Conservation (phyloP, 1,140 invertebrate species). For the Lutraria rhynchaena region DNA sequence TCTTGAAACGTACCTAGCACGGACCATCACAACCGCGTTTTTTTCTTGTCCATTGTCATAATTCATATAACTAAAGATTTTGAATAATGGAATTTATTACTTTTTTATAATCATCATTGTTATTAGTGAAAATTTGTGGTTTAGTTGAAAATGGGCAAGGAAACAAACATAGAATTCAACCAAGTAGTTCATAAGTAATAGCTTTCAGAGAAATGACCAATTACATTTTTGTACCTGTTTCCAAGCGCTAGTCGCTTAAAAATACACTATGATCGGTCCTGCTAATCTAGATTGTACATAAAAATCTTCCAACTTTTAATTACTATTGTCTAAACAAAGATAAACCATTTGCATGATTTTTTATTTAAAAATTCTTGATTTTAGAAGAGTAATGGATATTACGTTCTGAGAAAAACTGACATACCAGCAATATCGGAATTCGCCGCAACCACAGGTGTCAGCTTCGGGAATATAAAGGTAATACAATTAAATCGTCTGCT, state of each 20-base stretch:
- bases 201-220: too few species aligned
- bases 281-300: too few species aligned
- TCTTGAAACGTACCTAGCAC: not conserved
- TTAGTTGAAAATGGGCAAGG: too few species aligned
- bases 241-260: not conserved
- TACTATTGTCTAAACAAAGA: not conserved
- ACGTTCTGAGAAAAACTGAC: slow-evolving; percentile 6
- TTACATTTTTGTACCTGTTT: not conserved
- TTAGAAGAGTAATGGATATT: not conserved
- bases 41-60: not conserved
- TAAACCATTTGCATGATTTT: not conserved
- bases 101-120: too few species aligned
- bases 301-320: not conserved
- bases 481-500: not conserved
- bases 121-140: too few species aligned
- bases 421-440: not conserved
- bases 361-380: not conserved
- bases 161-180: too few species aligned
- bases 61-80: not conserved
- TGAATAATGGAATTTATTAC: too few species aligned
- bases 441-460: not conserved
- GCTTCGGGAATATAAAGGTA: not conserved
- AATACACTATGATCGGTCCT: not conserved
- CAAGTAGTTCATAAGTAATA: too few species aligned
- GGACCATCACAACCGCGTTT: too few species aligned